Base-by-base conservation (phyloP, 2,113 vertebrate genomes). In the Archilochus colubris region DNA sequence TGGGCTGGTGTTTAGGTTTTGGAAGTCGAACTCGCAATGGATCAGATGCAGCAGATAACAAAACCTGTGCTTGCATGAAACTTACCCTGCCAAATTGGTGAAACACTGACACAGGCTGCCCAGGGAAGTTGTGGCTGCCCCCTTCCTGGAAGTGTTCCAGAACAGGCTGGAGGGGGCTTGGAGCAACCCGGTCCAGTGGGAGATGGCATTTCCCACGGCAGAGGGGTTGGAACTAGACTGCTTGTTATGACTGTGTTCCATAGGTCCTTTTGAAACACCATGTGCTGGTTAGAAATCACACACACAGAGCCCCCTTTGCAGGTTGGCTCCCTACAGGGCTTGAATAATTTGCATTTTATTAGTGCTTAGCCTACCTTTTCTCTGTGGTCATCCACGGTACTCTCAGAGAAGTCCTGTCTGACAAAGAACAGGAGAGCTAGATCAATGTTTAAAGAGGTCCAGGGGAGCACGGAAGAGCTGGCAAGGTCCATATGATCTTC, bases 371-470 rank as follows among this genome's bases (percentile, higher is more conserved):
- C 43, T 63, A 5, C 25, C n/a, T 23, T 68, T 92, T 87, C 38
- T 68, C 38, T 1, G 0, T 28, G 48, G 16, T 53, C 43, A 22
- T 2, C n/a, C 40, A 10, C 2, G 2, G 36, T 1, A n/a, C 13
- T n/a, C 53, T 68, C 63, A 33, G 38, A 50, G 67, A 62, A 55
- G 36, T 53, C 22, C 40, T 2, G 8, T 55, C 53, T 36, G 44
- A 17, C 22, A 18, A 58, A 33, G 53, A 62, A 3, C 0, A 4
- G 24, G 27, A 76, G 8, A 17, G 21, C 31, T 61, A 59, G 31
- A 21, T 57, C 14, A 22, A 31, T 6, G 8, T 67, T 3, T 0
- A 63, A 75, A 43, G 10, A 14, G 69, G 77, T 17, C 28, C 18
- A 24, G 30, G 16, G 31, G 12, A 84, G 21, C 75, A 40, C 51